Base-by-base conservation (phyloP, 2,888 invertebrate genomes). In the Kuschelorhynchus macadamiae region DNA sequence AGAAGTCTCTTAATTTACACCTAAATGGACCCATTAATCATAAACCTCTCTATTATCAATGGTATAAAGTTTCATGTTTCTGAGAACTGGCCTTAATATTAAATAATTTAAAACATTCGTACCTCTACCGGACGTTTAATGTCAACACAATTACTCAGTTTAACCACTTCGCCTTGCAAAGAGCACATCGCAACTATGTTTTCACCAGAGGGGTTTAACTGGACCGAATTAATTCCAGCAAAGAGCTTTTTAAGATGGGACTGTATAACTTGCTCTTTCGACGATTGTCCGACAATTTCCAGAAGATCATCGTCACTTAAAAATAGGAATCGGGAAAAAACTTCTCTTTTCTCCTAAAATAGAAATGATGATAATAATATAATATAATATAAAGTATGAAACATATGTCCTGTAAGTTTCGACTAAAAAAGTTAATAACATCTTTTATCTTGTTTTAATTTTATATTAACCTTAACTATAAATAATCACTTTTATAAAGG, bases 251-350 rank as follows among this genome's bases (percentile, higher is more conserved):
- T 96, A 73, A 99, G 88, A 82, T 99, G 98, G 0, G 92, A 89
- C 82, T 98, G 96, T 81, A 99, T 94, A 1, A 97, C 92, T 49
- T 89, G 88, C 67, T 94, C 93, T 76, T 95, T 95, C 0, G 94
- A 91, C 0, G 95, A 92, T 84, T 97, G 97, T 0, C 97, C 97
- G 9, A 99, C 88, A 69, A 99, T 89, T 86, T 99, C 98, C 63
- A 99, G 85, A 59, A 99, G 86, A 83, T 99, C 99, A 79, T 99
- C 99, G 80, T 99, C 98, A 67, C 97, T 97, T 71, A 99, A 87
- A 82, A 99, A 99, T 81, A 98, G 96, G 76, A 99, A 93, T 66
- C 99, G 87, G 5, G 99, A 97, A 85, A 99, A 99, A 50, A 91
- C 88, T 0, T 93, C 91, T 39, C 99, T 89, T 84, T 98, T 99